Conservation (phyloP, 1,140 invertebrate genomes). For the Eriosoma lanigerum region DNA sequence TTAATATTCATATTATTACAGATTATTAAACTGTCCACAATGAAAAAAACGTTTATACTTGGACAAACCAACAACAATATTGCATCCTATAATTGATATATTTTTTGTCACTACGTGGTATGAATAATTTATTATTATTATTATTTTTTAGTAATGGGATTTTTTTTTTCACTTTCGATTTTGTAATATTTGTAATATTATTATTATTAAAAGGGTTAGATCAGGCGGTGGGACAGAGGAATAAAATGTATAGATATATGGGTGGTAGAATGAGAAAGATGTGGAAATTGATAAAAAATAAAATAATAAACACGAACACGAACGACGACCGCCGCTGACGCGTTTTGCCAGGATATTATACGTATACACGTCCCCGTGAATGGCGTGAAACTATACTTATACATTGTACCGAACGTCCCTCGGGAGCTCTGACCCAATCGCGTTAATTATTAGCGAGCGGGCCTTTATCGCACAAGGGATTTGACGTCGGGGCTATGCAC, state of each 20-base stretch:
- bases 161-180: not conserved
- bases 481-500: constrained; percentile 13
- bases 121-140: not conserved
- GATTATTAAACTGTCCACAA: too few species aligned
- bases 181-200: constrained; percentile 1
- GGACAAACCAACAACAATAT: too few species aligned
- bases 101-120: too few species aligned
- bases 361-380: constrained; percentile 10
- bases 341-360: not conserved
- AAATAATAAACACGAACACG: constrained; percentile 1
- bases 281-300: constrained; percentile 37
- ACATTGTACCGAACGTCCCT: constrained; percentile 39
- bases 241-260: not conserved
- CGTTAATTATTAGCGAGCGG: constrained; percentile 46
- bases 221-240: not conserved
- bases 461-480: constrained; percentile 44
- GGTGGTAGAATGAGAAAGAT: constrained; percentile 6
- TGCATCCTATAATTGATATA: too few species aligned
- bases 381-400: constrained; percentile 42
- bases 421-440: constrained; percentile 49
- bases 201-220: constrained; percentile 37
- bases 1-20: too few species aligned
- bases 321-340: constrained; percentile 3
- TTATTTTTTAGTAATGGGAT: not conserved
- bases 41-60: too few species aligned